Evolutionary conservation across 2,888 invertebrate species (phyloP).

Genomic region (Byasa hedistus): DNA sequence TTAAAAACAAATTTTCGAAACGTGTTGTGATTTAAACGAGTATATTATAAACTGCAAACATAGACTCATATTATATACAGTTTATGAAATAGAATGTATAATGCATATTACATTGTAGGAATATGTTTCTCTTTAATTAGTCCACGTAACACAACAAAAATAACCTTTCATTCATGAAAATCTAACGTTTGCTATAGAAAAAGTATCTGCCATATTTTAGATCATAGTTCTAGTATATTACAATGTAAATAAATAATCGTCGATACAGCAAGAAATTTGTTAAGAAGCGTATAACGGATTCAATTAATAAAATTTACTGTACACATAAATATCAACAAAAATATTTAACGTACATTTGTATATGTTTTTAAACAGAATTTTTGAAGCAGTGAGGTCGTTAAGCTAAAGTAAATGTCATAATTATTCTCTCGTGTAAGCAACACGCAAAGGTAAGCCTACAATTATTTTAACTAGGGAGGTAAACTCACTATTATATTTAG

Average conservation of each 20-base stretch:
- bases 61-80: background rate
- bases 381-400: constrained; percentile 23
- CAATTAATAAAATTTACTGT: no score
- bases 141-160: background rate
- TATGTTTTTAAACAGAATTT: constrained; percentile 14
- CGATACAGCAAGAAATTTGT: no score
- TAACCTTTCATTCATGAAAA: background rate
- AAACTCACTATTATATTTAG: constrained; percentile 24
- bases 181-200: background rate
- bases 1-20: constrained; percentile 29
- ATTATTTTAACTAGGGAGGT: constrained; percentile 30
- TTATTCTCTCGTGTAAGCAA: constrained; percentile 30
- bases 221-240: no score
- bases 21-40: constrained; percentile 18
- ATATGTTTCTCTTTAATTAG: background rate
- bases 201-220: no score
- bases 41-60: constrained; percentile 4
- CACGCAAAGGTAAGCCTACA: constrained; percentile 30
- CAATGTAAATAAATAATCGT: no score
- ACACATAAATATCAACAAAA: background rate
- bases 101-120: background rate
- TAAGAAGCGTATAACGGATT: no score
- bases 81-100: background rate
- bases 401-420: constrained; percentile 30
- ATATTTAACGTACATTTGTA: constrained; percentile 9